Evolutionary conservation across 2,113 vertebrate genomes (phyloP).

Genomic region (Takifugu bimaculatus): DNA sequence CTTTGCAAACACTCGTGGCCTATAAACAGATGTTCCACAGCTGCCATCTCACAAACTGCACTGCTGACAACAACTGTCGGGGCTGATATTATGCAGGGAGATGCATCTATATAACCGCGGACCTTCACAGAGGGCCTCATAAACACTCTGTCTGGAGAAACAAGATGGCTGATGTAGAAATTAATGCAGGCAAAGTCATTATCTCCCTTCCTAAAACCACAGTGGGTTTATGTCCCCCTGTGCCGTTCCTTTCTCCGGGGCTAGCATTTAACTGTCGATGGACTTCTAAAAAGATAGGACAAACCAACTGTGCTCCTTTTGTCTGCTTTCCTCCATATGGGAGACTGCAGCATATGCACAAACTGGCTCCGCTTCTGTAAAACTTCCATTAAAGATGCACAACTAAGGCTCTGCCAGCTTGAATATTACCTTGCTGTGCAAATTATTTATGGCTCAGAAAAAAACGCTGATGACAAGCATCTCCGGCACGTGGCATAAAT

Average conservation of each 20-base stretch:
- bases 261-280: slow-evolving; percentile 76
- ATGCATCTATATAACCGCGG: slow-evolving; percentile 62
- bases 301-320: slow-evolving; percentile 77
- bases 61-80: slow-evolving; percentile 70
- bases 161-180: slow-evolving; percentile 79
- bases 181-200: slow-evolving; percentile 77
- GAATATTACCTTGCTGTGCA: slow-evolving; percentile 80
- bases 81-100: slow-evolving; percentile 60
- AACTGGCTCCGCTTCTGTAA: slow-evolving; percentile 80
- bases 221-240: slow-evolving; percentile 77
- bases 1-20: slow-evolving; percentile 67
- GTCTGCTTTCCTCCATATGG: slow-evolving; percentile 73
- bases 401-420: slow-evolving; percentile 82
- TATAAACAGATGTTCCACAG: slow-evolving; percentile 76
- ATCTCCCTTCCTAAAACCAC: slow-evolving; percentile 73
- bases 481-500: slow-evolving; percentile 67
- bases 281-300: slow-evolving; percentile 76
- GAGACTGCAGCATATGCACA: slow-evolving; percentile 75
- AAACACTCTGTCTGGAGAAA: slow-evolving; percentile 76
- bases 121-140: slow-evolving; percentile 69
- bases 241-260: slow-evolving; percentile 71
- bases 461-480: slow-evolving; percentile 73
- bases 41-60: slow-evolving; percentile 65
- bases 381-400: slow-evolving; percentile 83
- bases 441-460: slow-evolving; percentile 81